Evolutionary conservation across 2,113 vertebrate genomes (phyloP), one percentile per base, ranked within the genome.

Genomic region (Elgaria multicarinata): DNA sequence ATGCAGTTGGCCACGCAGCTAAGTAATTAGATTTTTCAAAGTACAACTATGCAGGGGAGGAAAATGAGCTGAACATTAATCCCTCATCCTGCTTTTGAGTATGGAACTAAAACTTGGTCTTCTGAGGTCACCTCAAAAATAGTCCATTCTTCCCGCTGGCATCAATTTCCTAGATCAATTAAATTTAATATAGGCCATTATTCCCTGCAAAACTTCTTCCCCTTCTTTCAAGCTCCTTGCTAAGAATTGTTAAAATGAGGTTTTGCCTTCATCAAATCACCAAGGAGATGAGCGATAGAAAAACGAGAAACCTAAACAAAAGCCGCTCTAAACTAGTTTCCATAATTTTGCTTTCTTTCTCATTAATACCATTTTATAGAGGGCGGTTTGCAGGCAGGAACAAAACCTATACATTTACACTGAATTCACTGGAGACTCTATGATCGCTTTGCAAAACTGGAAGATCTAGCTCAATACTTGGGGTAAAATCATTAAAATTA

Each of bases 221-320:
- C 18, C 46, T 86, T 22, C 42, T 36, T 90, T 64, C 20, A 79
- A 74, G 66, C 2, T 67, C 77, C 86, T 92, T 69, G 87, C 55
- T 88, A 84, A 91, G 12, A 90, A 42, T 16, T 44, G 3, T 44
- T 2, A 91, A 89, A 91, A 39, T 14, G 28, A 67, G 81, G 18
- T 28, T 93, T 85, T 58, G 33, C 74, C 85, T 78, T 78, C 88
- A 85, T 85, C 55, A 44, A 83, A 93, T 85, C 89, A 90, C 85
- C 28, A n/a, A 31, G 58, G 86, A 86, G 89, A 86, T 75, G 78
- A 85, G 16, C 53, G 50, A 44, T 55, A 90, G 85, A 42, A 7
- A 84, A 84, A 80, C 8, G 36, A 85, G 24, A 16, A 39, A 39
- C 83, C 28, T 81, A 89, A 92, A 80, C 13, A 89, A 92, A 89